These are phyloP conservation scores for Acanthaster planci DNA, from an alignment of 35 echinoderm and acorn worm genomes.

Conservation along the genomic window DNA sequence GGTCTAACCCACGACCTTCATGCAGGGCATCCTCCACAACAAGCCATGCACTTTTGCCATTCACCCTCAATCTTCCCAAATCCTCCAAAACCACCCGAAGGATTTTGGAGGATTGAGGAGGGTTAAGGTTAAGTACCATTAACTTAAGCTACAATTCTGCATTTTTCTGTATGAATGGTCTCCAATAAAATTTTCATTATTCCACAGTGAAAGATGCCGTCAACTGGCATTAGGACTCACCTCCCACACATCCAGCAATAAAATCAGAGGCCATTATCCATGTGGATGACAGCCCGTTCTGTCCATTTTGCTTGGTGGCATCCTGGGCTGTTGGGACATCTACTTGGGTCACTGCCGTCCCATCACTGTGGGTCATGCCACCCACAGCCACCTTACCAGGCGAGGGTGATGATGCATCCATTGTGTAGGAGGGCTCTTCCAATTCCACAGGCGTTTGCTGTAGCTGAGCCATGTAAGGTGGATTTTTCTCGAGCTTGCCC, in stretches of 20 bases:
- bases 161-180: too few relatives aligned
- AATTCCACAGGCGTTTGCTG: slow-evolving; percentile 1
- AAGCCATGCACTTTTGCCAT: too few relatives aligned
- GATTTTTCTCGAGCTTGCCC: too few relatives aligned
- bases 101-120: too few relatives aligned
- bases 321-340: not conserved
- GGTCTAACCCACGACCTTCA: too few relatives aligned
- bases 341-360: not conserved
- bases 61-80: too few relatives aligned
- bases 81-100: too few relatives aligned
- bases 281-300: not conserved
- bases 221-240: slow-evolving; percentile 13
- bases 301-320: not conserved
- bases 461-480: slow-evolving; percentile 8
- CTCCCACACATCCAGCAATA: slow-evolving; percentile 64
- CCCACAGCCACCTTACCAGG: not conserved
- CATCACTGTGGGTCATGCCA: not conserved
- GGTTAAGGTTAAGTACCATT: too few relatives aligned
- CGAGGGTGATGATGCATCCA: not conserved
- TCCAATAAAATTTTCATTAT: not conserved
- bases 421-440: slow-evolving; percentile 1
- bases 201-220: not conserved
- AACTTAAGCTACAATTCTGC: too few relatives aligned
- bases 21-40: too few relatives aligned
- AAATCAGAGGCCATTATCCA: slow-evolving; percentile 63